Evolutionary conservation across 2,113 vertebrate genomes (phyloP).

Genomic region (Orientallactaga bullata): DNA sequence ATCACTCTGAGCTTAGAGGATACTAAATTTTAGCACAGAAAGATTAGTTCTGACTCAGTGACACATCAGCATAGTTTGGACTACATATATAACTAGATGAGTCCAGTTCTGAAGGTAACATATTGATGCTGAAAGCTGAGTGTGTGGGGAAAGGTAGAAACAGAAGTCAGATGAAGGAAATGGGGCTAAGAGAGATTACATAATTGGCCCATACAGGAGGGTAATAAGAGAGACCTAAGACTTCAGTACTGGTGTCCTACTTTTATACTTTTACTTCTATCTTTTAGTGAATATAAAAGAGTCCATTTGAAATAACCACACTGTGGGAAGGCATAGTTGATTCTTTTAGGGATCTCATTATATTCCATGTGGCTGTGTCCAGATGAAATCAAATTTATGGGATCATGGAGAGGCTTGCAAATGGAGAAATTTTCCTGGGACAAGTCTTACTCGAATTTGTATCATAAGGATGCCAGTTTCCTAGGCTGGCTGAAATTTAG

Average conservation of each 20-base stretch:
- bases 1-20: background rate
- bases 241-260: background rate
- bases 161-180: background rate
- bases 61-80: constrained; percentile 3
- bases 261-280: background rate
- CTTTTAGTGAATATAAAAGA: background rate
- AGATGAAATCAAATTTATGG: background rate
- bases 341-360: background rate
- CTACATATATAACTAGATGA: background rate
- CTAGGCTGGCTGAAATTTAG: background rate
- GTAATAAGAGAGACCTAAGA: background rate
- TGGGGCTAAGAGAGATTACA: background rate
- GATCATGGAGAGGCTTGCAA: background rate
- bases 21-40: background rate
- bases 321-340: background rate
- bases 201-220: background rate
- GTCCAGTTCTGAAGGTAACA: background rate
- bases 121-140: background rate
- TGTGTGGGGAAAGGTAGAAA: background rate
- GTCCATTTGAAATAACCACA: background rate
- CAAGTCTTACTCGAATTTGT: background rate
- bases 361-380: background rate
- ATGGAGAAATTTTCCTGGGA: background rate
- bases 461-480: background rate
- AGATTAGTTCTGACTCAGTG: background rate